Base-by-base conservation (phyloP, 1,140 invertebrate genomes). In the Laupala kohalensis region DNA sequence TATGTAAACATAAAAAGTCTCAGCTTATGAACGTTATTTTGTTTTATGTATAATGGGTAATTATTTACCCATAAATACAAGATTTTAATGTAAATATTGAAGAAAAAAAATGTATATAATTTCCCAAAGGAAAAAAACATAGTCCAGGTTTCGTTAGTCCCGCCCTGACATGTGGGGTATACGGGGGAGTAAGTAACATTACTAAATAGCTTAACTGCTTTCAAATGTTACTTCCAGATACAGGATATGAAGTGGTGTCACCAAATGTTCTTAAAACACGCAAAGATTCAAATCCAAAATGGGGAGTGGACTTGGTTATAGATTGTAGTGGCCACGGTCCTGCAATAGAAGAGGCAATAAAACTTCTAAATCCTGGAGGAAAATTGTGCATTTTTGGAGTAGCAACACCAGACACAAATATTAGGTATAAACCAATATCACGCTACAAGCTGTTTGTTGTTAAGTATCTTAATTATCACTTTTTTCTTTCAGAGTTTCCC, bases 281-380 rank as follows among this genome's bases (percentile, higher is more conserved):
- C 28, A 69, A 26, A 25, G 74, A 74, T 53, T 24, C 72, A 0
- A 69, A 74, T 53, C 25, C 72, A 0, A 69, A 74, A 9, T 79
- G 68, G 25, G 75, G 78, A 0, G 88, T 86, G 74, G 86, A 90
- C 75, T 77, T 89, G 5, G 84, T 86, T 13, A 80, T 90, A 3
- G 89, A 90, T 74, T 90, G 88, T 73, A 90, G 88, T 77, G 88
- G 88, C 26, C 83, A 79, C 66, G 83, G 80, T 12, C 80, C 83
- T 30, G 86, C 85, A 0, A 84, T 87, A 53, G 84, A 87, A 76
- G 77, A 80, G 12, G 82, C 80, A 3, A 71, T 87, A 6, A 74
- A 78, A 15, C 74, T 83, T 4, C 73, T 88, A 26, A 76, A 79
- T 19, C 75, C 73, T 2, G 83, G 84, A 23, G 86, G 85, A 69